Percentiles rank a stretch among this genome's conserved stretches.
Conservation (phyloP, 2,888 invertebrate species). For the Eupithecia subumbrata region DNA sequence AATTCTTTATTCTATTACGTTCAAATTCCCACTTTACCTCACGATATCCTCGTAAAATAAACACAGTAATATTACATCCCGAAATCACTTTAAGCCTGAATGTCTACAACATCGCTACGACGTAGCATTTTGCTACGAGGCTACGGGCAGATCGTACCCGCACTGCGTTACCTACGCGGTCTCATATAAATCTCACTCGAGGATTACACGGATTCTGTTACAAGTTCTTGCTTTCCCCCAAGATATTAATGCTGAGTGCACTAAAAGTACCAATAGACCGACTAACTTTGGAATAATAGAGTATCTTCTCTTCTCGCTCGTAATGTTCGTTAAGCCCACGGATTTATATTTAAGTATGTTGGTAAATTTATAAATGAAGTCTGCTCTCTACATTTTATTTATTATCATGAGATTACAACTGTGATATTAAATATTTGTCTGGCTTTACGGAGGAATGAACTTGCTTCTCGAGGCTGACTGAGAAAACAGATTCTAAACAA, state of each 20-base stretch:
- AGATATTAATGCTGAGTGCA: conserved; percentile 68
- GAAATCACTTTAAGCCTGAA: conserved; percentile 60
- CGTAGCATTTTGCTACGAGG: conserved; percentile 52
- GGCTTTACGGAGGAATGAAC: conserved; percentile 22
- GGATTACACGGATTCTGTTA: conserved; percentile 73
- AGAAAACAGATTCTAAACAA: conserved; percentile 13
- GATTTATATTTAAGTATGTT: conserved; percentile 40
- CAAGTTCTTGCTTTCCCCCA: conserved; percentile 69
- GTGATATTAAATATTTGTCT: conserved; percentile 29
- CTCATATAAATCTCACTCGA: conserved; percentile 71
- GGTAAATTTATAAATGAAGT: conserved; percentile 32
- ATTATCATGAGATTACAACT: conserved; percentile 27
- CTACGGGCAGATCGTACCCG: conserved; percentile 53
- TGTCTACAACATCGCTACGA: conserved; percentile 58
- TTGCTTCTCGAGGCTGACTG: conserved; percentile 12
- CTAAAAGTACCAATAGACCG: conserved; percentile 60
- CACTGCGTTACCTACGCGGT: conserved; percentile 71
- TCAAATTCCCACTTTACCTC: conserved; percentile 45
- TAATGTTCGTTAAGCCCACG: conserved; percentile 37
- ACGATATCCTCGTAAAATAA: conserved; percentile 48
- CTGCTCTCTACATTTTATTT: conserved; percentile 31
- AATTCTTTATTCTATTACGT: conserved; percentile 43
- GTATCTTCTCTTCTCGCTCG: conserved; percentile 53
- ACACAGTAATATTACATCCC: conserved; percentile 52
- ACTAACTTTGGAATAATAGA: conserved; percentile 56